Evolutionary conservation across 2,797 vertebrate species (phyloP).

Genomic region (Austrolebias charrua): DNA sequence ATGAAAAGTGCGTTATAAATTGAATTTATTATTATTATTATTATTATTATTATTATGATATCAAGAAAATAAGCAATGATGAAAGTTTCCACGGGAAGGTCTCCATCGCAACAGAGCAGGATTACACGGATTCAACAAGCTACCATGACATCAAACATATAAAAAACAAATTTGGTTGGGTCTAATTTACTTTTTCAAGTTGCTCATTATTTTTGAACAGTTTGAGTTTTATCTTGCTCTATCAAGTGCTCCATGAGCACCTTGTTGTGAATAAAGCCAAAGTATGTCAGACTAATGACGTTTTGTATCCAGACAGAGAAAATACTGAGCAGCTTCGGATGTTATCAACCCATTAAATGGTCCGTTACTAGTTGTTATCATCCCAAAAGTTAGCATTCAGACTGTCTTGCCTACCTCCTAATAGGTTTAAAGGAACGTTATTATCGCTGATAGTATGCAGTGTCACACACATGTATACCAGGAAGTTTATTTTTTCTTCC

Average conservation of each 20-base stretch:
- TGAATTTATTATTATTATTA: too few species aligned
- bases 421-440: too few species aligned
- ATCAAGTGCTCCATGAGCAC: constrained; percentile 44
- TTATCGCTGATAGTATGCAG: too few species aligned
- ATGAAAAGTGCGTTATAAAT: too few species aligned
- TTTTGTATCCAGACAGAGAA: constrained; percentile 30
- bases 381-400: too few species aligned
- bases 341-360: too few species aligned
- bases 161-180: constrained; percentile 67
- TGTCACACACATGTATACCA: too few species aligned
- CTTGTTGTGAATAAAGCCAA: constrained; percentile 39
- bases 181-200: constrained; percentile 70
- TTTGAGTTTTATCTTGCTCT: constrained; percentile 65
- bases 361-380: too few species aligned
- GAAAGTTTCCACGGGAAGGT: constrained; percentile 53
- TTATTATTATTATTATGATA: too few species aligned
- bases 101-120: constrained; percentile 34
- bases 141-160: constrained; percentile 60
- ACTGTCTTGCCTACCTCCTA: too few species aligned
- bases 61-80: constrained; percentile 37
- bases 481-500: too few species aligned
- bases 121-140: constrained; percentile 45
- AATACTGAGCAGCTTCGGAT: not conserved
- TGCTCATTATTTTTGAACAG: constrained; percentile 75
- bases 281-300: constrained; percentile 36